Base-by-base conservation (phyloP, 2,888 invertebrate genomes). In the Drosophila paracracens region DNA sequence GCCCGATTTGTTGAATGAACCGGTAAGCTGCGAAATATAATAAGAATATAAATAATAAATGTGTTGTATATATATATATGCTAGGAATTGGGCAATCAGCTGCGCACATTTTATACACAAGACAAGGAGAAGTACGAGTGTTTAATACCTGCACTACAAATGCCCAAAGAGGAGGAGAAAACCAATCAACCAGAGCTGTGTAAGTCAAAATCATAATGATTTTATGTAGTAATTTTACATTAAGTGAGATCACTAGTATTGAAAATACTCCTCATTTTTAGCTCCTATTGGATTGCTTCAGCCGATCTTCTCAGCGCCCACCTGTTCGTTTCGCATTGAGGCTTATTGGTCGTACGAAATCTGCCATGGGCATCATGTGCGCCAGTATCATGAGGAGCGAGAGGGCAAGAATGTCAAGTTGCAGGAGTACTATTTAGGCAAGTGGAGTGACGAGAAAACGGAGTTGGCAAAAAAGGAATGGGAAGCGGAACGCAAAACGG, bases 321-420 rank as follows among this genome's bases (percentile, higher is more conserved):
- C 96, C 57, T 99, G 98, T 91, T 97, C 98, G 0, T 98, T 97
- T 89, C 95, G 97, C 76, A 93, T 98, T 58, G 98, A 98, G 91
- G 96, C 96, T 4, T 99, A 98, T 91, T 99, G 99, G 99, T 98
- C 98, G 0, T 99, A 99, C 92, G 98, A 99, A 93, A 95, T 99
- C 36, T 99, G 99, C 89, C 99, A 99, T 93, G 99, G 99, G 0
- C 94, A 95, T 82, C 97, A 96, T 92, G 95, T 99, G 4, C 95
- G 97, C 33, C 99, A 99, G 92, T 99, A 97, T 92, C 99, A 99
- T 92, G 99, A 99, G 92, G 98, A 98, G 87, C 95, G 98, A 81
- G 98, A 98, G 92, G 96, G 96, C n/a, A 96, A 97, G 93, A 95
- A 96, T 92, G 95, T 97, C 1, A 97, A 96, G 91, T 93, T 96